These are phyloP conservation scores for Hippocampus comes DNA, from an alignment of 2,113 vertebrate species.

Conservation along the genomic window DNA sequence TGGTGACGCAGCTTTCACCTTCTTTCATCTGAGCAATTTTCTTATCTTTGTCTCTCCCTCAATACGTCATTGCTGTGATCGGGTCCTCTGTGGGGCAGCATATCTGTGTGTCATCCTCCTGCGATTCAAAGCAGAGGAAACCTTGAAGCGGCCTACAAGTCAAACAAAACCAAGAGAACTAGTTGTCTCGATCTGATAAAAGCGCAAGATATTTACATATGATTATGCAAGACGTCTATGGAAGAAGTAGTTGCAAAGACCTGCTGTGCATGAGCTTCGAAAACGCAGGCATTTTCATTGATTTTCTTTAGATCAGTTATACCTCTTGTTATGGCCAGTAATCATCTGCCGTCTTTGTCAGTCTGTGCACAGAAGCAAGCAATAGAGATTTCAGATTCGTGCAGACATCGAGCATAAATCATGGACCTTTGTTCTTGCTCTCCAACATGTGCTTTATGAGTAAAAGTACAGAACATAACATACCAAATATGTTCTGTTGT, in stretches of 20 bases:
- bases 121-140: conserved; percentile 59
- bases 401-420: background rate
- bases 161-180: conserved; percentile 40
- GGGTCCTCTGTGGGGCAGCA: conserved; percentile 37
- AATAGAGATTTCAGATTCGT: background rate
- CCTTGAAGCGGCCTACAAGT: conserved; percentile 24
- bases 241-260: background rate
- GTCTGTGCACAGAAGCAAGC: background rate
- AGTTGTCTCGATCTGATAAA: conserved; percentile 47
- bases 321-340: background rate
- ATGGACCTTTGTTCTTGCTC: background rate
- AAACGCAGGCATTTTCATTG: background rate
- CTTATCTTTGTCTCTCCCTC: conserved; percentile 59
- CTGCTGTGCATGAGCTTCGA: background rate
- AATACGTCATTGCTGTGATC: conserved; percentile 52
- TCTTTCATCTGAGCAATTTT: conserved; percentile 53
- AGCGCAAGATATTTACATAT: conserved; percentile 16
- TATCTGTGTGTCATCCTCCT: conserved; percentile 37
- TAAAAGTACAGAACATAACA: background rate
- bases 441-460: background rate
- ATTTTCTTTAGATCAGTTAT: background rate
- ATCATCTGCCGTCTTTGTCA: background rate
- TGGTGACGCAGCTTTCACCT: conserved; percentile 55
- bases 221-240: conserved; percentile 9
- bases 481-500: background rate